Percentiles rank a stretch among this genome's conserved stretches.
Conservation (phyloP, 2,113 vertebrate genomes). For the Melanerpes formicivorus region DNA sequence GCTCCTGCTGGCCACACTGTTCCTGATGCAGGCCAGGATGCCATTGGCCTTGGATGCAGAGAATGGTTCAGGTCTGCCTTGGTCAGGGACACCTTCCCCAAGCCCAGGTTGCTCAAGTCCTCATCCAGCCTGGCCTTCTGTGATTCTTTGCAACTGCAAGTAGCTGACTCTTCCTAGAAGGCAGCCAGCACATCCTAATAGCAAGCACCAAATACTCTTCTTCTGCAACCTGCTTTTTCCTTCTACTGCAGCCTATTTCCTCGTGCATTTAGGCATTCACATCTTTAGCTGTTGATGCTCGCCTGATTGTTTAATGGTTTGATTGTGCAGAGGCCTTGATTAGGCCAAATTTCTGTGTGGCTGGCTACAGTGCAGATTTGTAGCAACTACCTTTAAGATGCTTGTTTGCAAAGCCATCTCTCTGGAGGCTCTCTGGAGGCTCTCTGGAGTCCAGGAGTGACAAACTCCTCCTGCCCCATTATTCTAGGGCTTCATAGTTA, state of each 20-base stretch:
- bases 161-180: not conserved
- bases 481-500: not conserved
- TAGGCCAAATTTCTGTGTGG: not conserved
- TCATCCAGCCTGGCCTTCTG: too few relatives aligned
- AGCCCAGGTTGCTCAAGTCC: too few relatives aligned
- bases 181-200: not conserved
- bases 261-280: not conserved
- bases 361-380: not conserved
- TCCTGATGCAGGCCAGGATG: too few relatives aligned
- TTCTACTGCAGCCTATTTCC: not conserved
- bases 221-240: not conserved
- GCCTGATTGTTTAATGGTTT: not conserved
- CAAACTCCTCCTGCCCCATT: not conserved
- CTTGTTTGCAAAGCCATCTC: not conserved
- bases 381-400: not conserved
- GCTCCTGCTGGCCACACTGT: too few relatives aligned
- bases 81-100: too few relatives aligned
- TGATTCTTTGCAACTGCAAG: too few relatives aligned
- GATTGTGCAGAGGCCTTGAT: not conserved
- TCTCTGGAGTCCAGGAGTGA: not conserved
- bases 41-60: too few relatives aligned
- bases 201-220: not conserved
- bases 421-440: not conserved
- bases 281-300: not conserved
- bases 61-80: too few relatives aligned